Evolutionary conservation across 64 coral and sea anemone species (phyloP).

Genomic region (Actinia tenebrosa): DNA sequence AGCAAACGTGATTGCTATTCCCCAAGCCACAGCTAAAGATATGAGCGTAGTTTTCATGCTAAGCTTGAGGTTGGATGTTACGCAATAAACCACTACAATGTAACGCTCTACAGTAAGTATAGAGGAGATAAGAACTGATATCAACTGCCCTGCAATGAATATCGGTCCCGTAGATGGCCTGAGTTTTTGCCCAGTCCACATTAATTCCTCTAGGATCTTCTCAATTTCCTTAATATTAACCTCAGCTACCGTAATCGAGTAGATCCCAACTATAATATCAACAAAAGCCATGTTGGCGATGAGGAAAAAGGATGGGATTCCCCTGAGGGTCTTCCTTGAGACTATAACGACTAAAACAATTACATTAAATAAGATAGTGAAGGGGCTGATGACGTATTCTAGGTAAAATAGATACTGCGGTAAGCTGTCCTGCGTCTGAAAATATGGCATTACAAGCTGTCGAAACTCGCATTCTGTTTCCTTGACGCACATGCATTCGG

Average conservation of each 20-base stretch:
- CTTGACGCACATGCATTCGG: conserved; percentile 67
- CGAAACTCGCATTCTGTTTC: conserved; percentile 70
- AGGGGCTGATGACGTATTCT: conserved; percentile 45
- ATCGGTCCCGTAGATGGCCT: conserved; percentile 71
- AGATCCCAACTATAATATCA: conserved; percentile 62
- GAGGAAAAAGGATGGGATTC: conserved; percentile 55
- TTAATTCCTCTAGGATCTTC: conserved; percentile 67
- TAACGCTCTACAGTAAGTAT: conserved; percentile 81
- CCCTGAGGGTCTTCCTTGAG: conserved; percentile 29
- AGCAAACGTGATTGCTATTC: conserved; percentile 42
- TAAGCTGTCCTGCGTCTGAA: conserved; percentile 24
- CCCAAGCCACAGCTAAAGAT: conserved; percentile 60
- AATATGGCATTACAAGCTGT: conserved; percentile 74
- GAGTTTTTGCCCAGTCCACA: conserved; percentile 69
- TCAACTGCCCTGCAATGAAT: conserved; percentile 74
- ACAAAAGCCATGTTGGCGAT: conserved; percentile 52
- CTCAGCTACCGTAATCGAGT: conserved; percentile 56
- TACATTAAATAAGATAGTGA: conserved; percentile 56
- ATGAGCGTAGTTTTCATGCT: conserved; percentile 32
- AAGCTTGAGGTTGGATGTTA: conserved; percentile 50
- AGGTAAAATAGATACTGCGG: conserved; percentile 66
- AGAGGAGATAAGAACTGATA: conserved; percentile 66
- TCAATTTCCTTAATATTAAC: conserved; percentile 53
- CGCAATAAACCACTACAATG: conserved; percentile 65
- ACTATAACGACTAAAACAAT: conserved; percentile 46